Base-by-base conservation (phyloP, 1,140 invertebrate species). In the Halyomorpha halys region DNA sequence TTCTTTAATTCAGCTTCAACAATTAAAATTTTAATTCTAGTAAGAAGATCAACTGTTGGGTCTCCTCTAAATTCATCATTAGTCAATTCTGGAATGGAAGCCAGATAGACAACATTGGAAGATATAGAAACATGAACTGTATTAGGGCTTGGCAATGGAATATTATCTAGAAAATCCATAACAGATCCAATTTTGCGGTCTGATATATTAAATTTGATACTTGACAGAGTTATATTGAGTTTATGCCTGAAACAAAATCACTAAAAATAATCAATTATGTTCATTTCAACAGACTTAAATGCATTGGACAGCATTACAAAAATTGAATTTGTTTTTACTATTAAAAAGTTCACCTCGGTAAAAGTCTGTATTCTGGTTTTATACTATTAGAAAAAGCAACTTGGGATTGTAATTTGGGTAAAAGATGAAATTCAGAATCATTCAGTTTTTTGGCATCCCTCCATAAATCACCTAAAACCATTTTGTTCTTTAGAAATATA, bases 131-230 rank as follows among this genome's bases (percentile, higher is more conserved):
- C 66, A 51, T 67, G 67, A 18, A 71, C 67, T 15, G 68, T 69
- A 44, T 69, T 71, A 61, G 68, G 65, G n/a, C 66, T 67, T 19
- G 79, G 84, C 73, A 72, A 78, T 70, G 86, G 83, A 30, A 89
- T 74, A 68, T 85, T 83, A 66, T 86, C 82, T 30, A 83, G 72
- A 72, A 89, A 91, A 61, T 86, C 82, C 62, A 84, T 74, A 0
- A 91, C 72, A 44, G 82, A 71, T 13, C 80, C 77, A 23, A 90
- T 77, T 70, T 86, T 83, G 44, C 82, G 79, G 74, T 91, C 88
- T 1, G 89, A 90, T 61, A 91, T 72, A 73, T 90, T 90, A 15
- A 91, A 74, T 69, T 89, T 90, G 3, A 91, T 64, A 61, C 82
- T 84, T 16, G 83, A 83, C 27, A 90, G 74, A 1, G 81, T 82